Evolutionary conservation across 2,888 invertebrate genomes (phyloP).

Genomic region (Xanthia icteritia): DNA sequence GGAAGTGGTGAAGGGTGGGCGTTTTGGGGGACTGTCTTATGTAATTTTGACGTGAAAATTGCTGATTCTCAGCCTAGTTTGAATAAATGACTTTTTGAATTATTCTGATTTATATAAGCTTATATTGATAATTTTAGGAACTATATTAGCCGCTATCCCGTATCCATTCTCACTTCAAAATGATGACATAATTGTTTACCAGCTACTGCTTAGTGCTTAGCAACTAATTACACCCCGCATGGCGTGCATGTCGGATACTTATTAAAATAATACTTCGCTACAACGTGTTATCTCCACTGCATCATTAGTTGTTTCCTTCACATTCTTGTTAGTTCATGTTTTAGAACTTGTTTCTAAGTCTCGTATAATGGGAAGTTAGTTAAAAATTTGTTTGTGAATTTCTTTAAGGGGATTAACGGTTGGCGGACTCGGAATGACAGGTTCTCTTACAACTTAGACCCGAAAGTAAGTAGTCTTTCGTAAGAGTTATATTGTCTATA

Average conservation of each 20-base stretch:
- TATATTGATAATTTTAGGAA: background rate
- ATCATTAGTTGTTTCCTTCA: conserved; percentile 64
- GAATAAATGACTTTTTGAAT: too few species aligned
- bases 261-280: conserved; percentile 62
- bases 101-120: too few species aligned
- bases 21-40: too few species aligned
- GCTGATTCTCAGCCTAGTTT: too few species aligned
- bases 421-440: too few species aligned
- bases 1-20: too few species aligned
- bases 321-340: conserved; percentile 56
- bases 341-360: conserved; percentile 56
- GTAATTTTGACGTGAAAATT: too few species aligned
- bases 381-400: conserved; percentile 15
- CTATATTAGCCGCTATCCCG: background rate
- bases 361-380: conserved; percentile 20
- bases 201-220: conserved; percentile 42
- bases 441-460: background rate
- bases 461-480: background rate
- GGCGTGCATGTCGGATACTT: conserved; percentile 47
- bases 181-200: conserved; percentile 41
- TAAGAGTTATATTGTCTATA: background rate
- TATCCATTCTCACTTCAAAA: background rate
- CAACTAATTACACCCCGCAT: conserved; percentile 45
- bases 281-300: conserved; percentile 52
- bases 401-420: background rate